Evolutionary conservation across 2,113 vertebrate species (phyloP).

Genomic region (Psilopogon haemacephalus): DNA sequence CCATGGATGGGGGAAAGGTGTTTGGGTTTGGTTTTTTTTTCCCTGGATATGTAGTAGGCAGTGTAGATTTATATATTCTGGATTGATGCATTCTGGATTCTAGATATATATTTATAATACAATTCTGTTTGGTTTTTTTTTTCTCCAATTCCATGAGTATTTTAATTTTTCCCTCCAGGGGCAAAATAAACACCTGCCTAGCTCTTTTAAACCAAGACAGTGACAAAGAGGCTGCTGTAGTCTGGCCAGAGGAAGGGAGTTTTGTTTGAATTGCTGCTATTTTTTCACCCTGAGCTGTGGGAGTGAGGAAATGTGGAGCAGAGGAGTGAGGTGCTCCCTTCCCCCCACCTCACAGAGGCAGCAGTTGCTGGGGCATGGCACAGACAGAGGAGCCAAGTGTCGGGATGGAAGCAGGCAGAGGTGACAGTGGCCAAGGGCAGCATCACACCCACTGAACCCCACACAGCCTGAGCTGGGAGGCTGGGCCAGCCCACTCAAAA

Average conservation of each 20-base stretch:
- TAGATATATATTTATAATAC: too few relatives aligned
- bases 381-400: background rate
- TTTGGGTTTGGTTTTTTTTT: too few relatives aligned
- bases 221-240: background rate
- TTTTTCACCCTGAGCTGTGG: background rate
- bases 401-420: background rate
- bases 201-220: too few relatives aligned
- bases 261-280: background rate
- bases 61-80: too few relatives aligned
- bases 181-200: too few relatives aligned
- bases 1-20: too few relatives aligned
- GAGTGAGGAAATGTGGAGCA: background rate
- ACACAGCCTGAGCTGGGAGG: background rate
- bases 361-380: background rate
- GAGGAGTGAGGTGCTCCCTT: background rate
- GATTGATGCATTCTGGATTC: too few relatives aligned
- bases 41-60: too few relatives aligned
- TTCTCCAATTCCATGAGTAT: too few relatives aligned
- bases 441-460: background rate
- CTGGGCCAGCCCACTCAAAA: background rate
- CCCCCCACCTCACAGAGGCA: background rate
- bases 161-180: too few relatives aligned
- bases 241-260: background rate
- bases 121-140: too few relatives aligned
- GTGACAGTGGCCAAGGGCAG: background rate